A percentile compares a stretch with the other conserved stretches of the same genome.
These are phyloP conservation scores for Gallinago nigripennis DNA, from an alignment of 2,797 vertebrate species.

Conservation along the genomic window DNA sequence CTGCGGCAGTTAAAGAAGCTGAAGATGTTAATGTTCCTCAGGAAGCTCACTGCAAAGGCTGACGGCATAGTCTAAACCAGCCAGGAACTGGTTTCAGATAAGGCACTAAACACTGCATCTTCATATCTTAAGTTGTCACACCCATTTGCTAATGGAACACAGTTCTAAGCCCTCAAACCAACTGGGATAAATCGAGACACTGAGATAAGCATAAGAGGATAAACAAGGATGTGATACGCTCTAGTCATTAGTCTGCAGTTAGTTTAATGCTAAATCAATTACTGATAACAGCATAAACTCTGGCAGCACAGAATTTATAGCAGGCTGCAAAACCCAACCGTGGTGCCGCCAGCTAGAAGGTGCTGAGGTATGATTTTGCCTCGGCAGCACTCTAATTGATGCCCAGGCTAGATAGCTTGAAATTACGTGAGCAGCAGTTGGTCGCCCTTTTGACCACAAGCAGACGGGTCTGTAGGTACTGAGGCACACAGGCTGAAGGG, in stretches of 20 bases:
- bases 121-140: neutral
- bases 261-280: slow-evolving; percentile 57
- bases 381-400: fast-evolving
- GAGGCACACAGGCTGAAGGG: neutral
- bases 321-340: neutral
- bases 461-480: neutral
- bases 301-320: neutral
- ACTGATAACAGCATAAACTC: slow-evolving; percentile 19
- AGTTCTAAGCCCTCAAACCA: slow-evolving; percentile 4
- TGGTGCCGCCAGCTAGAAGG: neutral
- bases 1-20: neutral
- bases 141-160: slow-evolving; percentile 13
- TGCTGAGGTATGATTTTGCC: neutral
- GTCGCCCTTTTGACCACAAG: neutral
- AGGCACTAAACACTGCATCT: neutral
- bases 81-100: neutral
- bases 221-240: slow-evolving; percentile 24
- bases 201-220: slow-evolving; percentile 23
- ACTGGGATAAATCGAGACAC: neutral
- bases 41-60: neutral
- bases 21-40: neutral
- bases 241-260: slow-evolving; percentile 29
- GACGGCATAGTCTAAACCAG: neutral
- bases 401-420: neutral
- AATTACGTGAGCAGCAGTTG: neutral